phyloP scores from a whole-genome alignment of 2,797 vertebrate genomes.

The Hirundo rustica region DNA sequence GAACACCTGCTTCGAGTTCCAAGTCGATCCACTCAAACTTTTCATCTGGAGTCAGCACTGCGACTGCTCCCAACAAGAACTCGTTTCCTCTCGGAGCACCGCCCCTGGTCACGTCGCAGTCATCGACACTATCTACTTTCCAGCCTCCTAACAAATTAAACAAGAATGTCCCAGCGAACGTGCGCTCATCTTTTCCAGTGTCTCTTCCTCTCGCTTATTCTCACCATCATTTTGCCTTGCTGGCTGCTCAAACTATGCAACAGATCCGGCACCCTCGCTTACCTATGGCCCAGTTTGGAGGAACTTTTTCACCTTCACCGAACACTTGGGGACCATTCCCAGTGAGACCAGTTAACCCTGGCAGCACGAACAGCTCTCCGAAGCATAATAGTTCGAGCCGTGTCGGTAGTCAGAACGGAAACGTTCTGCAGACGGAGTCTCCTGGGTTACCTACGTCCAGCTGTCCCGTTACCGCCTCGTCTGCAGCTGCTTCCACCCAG shows the following conservation, averaged over 20 bases:
- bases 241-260: slow-evolving; percentile 98
- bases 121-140: slow-evolving; percentile 84
- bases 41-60: slow-evolving; percentile 84
- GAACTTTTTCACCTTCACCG: slow-evolving; percentile 92
- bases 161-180: slow-evolving; percentile 88
- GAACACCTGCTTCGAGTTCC: slow-evolving; percentile 88
- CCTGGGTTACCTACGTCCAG: slow-evolving; percentile 73
- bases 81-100: slow-evolving; percentile 89
- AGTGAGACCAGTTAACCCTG: slow-evolving; percentile 95
- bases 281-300: slow-evolving; percentile 97
- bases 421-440: slow-evolving; percentile 80
- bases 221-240: slow-evolving; percentile 94
- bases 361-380: slow-evolving; percentile 94
- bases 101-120: slow-evolving; percentile 87
- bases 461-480: slow-evolving; percentile 79
- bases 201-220: slow-evolving; percentile 94
- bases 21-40: slow-evolving; percentile 87
- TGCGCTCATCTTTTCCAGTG: slow-evolving; percentile 92
- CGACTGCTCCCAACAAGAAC: slow-evolving; percentile 86
- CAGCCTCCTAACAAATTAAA: slow-evolving; percentile 88
- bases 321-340: slow-evolving; percentile 99
- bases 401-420: slow-evolving; percentile 73
- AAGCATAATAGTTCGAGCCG: slow-evolving; percentile 87
- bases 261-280: slow-evolving; percentile 97
- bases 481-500: slow-evolving; percentile 76